Evolutionary conservation across 2,113 vertebrate species (phyloP), one percentile per base, ranked within the genome.

Genomic region (Cichladusa arquata): DNA sequence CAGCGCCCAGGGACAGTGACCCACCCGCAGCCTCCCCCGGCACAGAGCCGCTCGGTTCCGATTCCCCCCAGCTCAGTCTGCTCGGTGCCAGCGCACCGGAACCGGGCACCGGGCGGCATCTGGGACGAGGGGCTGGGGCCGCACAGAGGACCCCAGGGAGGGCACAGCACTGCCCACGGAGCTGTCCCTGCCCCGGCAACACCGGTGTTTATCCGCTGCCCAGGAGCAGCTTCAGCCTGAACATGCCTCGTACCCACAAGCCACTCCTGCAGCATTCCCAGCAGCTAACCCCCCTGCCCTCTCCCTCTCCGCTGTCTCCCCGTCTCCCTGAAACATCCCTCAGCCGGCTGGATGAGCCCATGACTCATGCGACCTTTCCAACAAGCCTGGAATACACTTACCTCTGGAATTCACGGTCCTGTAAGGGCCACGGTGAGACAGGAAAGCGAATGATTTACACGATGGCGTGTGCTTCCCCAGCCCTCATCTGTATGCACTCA

Each of bases 341-440:
- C 93, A 82, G 84, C 58, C 87, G 33, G 5, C 4, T 65, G 91
- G 70, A 79, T 87, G 95, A 90, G 87, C 66, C 83, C 62, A 16
- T 95, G 96, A 96, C 91, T 96, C 95, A 97, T 23, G 64, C 33
- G 82, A 95, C 94, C 96, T 95, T 95, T 94, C 78, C 38, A 80
- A 80, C 44, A 45, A 92, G 79, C 87, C 74, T 42, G 8, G 62
- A 80, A 90, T 12, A 51, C 73, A 70, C 88, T 87, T 71, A 94
- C 87, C 92, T 92, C 91, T 70, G 51, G 45, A 77, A 90, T 36
- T 65, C 86, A 40, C 51, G 53, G 79, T 64, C 51, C 76, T 54
- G 42, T 6, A 8, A 85, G 93, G 90, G 92, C 91, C 69, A 5
- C 14, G 58, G 53, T n/a, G 87, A 85, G 77, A 14, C 24, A 45